Evolutionary conservation across 2,113 vertebrate genomes (phyloP), one percentile per base, ranked within the genome.

Genomic region (Ameiurus melas): DNA sequence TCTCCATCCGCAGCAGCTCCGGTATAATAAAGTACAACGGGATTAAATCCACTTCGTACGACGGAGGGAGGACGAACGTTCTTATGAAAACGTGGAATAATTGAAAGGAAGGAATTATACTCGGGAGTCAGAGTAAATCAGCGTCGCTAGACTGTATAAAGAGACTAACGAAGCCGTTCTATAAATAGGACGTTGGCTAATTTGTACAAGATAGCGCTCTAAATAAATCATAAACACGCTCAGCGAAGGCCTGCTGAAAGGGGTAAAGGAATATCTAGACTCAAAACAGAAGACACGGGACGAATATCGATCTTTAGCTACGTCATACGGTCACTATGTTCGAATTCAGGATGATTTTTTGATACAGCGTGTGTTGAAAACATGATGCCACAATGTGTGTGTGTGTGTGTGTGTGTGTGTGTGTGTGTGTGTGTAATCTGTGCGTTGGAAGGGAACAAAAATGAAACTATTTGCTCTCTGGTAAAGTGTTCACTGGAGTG

Each of bases 121-220:
- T 6, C 27, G 16, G 25, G n/a, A 77, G 47, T 33, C n/a, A 4
- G n/a, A 57, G n/a, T 33, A 4, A 82, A 14, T 33, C 78, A 4
- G 55, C 39, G 30, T 82, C 80, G 6, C 30, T 22, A 39, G 80
- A 58, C 80, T 58, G 22, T 60, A 82, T 82, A 62, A 83, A 83
- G 57, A 83, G 55, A 6, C 79, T 43, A 62, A 83, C 58, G 22
- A 43, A 83, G 80, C 1, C 57, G 0, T 39, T 39, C 80, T 83
- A 83, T 62, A 83, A 83, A 83, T 62, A 83, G 80, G n/a, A 16
- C 14, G 30, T 39, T 27, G 57, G 80, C 80, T 83, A 83, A 83
- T 83, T 62, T 2, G 57, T 83, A 83, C 80, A 62, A 60, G 80
- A 39, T 62, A 83, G 80, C 12, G 33, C 57, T 62, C 57, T 60